phyloP scores from a whole-genome alignment of 2,113 vertebrate species.

The Holacanthus passer region DNA sequence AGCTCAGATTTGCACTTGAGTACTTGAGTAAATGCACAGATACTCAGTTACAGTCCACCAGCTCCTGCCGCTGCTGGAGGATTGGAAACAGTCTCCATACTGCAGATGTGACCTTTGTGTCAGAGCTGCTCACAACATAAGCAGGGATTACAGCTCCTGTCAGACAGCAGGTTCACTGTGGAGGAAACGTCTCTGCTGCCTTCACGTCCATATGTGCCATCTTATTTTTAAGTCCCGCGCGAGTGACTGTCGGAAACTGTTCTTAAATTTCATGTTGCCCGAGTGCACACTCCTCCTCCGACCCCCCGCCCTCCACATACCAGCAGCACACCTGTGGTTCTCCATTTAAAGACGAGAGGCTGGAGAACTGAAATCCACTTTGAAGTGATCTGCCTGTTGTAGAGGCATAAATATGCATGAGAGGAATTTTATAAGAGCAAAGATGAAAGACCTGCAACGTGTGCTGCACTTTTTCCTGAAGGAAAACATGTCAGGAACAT shows the following conservation, averaged over 20 bases:
- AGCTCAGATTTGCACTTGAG: too few relatives aligned
- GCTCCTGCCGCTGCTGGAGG: too few relatives aligned
- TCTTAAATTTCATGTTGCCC: background rate
- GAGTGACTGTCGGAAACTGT: background rate
- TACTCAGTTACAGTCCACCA: too few relatives aligned
- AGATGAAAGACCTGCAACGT: slow-evolving; percentile 32
- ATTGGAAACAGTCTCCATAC: background rate
- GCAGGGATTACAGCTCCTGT: slow-evolving; percentile 27
- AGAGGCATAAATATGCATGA: slow-evolving; percentile 19
- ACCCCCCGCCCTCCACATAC: background rate
- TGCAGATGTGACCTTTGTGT: slow-evolving; percentile 14
- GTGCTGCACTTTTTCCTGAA: too few relatives aligned
- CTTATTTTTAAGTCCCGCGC: background rate
- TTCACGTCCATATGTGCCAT: too few relatives aligned
- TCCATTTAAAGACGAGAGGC: background rate
- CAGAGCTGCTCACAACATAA: background rate
- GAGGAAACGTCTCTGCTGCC: background rate
- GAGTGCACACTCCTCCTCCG: background rate
- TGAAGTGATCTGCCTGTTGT: slow-evolving; percentile 39
- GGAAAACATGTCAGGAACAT: slow-evolving; percentile 1
- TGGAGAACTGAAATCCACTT: slow-evolving; percentile 26
- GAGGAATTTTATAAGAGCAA: background rate
- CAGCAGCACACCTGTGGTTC: slow-evolving; percentile 26
- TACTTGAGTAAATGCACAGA: too few relatives aligned
- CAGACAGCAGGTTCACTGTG: background rate